Evolutionary conservation across 2,888 invertebrate species (phyloP), one percentile per base, ranked within the genome.

Genomic region (Camptogramma bilineatum): DNA sequence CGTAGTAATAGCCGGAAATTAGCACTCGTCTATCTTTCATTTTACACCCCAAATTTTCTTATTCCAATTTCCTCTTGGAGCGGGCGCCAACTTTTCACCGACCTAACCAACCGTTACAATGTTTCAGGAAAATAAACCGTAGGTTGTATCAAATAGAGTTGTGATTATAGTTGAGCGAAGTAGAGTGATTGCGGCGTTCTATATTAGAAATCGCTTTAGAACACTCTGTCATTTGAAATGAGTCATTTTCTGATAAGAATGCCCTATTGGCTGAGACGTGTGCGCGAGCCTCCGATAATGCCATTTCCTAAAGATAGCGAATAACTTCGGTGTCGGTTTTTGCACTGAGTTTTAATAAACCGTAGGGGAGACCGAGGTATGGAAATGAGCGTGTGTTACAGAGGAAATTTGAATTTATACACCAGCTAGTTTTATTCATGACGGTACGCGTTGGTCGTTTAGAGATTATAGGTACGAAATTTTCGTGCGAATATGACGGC

Each of bases 21-120:
- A 95, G 95, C 93, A 94, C 94, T 94, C 95, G 94, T 94, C 95
- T 95, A 95, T 95, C 95, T 95, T 95, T 95, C 95, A 95, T 95
- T 95, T 95, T 95, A 95, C 95, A 95, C 95, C 95, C 95, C 94
- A 95, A 95, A 95, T 95, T 95, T 95, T 95, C 95, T 95, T 95
- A 95, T 95, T 95, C 95, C 95, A 95, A 95, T 95, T 95, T 95
- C 95, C 94, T 90, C 85, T 88, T 77, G 83, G 87, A 83, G 86
- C 88, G 85, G 87, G 84, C 83, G 79, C 71, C 71, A 73, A 76
- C 80, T 84, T 86, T 84, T 84, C 76, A 80, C 77, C 74, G 74
- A 72, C 86, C 70, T 82, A 88, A 87, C 82, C 78, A 74, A 71
- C 68, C 60, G 51, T 5, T 4, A 17, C 9, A 13, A 18, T 13